phyloP scores from a whole-genome alignment of 2,113 vertebrate genomes.

The Microcebus murinus region DNA sequence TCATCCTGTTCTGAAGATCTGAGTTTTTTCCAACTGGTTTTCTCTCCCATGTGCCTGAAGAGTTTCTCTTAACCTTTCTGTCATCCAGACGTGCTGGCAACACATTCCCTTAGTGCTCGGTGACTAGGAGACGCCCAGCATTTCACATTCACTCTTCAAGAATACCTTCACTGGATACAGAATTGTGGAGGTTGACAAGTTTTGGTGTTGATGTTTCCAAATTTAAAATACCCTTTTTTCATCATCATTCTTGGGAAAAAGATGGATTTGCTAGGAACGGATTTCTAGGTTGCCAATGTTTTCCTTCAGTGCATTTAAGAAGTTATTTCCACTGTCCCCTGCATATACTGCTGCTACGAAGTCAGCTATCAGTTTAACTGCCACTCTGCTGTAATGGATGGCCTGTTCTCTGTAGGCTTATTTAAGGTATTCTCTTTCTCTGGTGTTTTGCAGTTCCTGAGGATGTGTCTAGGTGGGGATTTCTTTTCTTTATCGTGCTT shows the following conservation, averaged over 20 bases:
- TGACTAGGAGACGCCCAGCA: background rate
- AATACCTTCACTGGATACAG: background rate
- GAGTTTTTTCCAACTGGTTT: background rate
- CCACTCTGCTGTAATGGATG: background rate
- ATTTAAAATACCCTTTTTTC: background rate
- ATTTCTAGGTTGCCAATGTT: background rate
- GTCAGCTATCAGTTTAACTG: background rate
- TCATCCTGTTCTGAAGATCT: no score
- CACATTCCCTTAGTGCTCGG: background rate
- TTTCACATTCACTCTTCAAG: background rate
- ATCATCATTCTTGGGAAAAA: background rate
- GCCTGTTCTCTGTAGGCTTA: background rate
- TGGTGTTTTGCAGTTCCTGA: background rate
- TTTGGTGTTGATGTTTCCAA: background rate
- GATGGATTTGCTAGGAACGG: background rate
- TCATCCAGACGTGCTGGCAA: background rate
- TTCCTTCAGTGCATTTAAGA: no score
- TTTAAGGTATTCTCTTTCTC: background rate
- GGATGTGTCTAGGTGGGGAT: background rate
- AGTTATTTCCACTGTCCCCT: no score
- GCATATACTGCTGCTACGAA: fast-evolving
- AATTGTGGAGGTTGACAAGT: background rate
- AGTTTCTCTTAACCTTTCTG: background rate
- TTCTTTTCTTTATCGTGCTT: background rate
- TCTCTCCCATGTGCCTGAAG: background rate